Conservation (phyloP, 1,140 invertebrate species). For the Halesus radiatus region DNA sequence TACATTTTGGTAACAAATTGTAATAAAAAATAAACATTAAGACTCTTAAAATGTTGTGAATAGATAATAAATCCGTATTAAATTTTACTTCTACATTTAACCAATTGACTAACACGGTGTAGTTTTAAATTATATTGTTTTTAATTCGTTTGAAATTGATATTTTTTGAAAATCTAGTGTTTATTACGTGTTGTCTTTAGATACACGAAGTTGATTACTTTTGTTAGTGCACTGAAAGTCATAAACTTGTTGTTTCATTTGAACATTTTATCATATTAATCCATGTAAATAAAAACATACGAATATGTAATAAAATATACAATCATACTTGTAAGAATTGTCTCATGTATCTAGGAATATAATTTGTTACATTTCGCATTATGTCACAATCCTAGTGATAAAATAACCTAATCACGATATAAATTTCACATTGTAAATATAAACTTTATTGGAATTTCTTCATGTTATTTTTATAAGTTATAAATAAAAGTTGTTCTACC, state of each 20-base stretch:
- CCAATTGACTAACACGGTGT: not conserved
- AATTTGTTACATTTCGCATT: not conserved
- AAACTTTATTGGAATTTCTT: not conserved
- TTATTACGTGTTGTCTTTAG: not conserved
- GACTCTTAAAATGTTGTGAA: conserved; percentile 52
- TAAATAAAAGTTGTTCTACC: not conserved
- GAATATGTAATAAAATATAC: conserved; percentile 55
- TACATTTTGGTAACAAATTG: conserved; percentile 43
- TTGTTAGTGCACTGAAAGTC: not conserved
- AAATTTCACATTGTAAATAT: too few relatives aligned
- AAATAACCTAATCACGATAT: too few relatives aligned
- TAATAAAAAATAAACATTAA: conserved; percentile 5
- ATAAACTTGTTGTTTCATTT: not conserved
- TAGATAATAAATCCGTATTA: conserved; percentile 50
- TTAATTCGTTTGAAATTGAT: not conserved
- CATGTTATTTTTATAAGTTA: not conserved
- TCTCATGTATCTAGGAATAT: conserved; percentile 27
- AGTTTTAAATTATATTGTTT: not conserved
- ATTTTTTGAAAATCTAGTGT: not conserved
- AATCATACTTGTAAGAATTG: conserved; percentile 55
- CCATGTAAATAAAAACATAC: conserved; percentile 36
- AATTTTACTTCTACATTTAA: conserved; percentile 5
- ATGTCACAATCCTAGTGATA: not conserved
- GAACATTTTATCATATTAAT: conserved; percentile 9
- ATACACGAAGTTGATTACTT: not conserved